Evolutionary conservation across 2,113 vertebrate genomes (phyloP), one percentile per base, ranked within the genome.

Genomic region (Semnopithecus entellus): DNA sequence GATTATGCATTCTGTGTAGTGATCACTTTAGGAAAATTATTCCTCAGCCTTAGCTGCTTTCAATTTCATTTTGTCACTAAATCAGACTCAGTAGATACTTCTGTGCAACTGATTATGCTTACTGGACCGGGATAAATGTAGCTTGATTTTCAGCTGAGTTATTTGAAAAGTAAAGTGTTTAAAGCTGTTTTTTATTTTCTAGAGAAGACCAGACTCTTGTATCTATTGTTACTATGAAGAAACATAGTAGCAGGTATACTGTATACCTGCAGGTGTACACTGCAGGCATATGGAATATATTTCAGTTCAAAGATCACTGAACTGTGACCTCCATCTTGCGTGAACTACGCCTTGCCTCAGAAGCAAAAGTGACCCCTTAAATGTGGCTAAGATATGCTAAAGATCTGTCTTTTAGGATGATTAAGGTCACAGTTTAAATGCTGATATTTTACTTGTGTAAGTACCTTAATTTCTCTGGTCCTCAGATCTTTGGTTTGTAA

Each of bases 11-110:
- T 75, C 48, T 30, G 23, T 27, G 4, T 40, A 11, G 11, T 25
- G 32, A 2, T 14, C 17, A 16, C 73, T 45, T 35, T 0, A 3
- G n/a, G 8, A 64, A 43, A 2, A 4, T 30, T 35, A 0, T 13
- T n/a, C 13, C 64, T 38, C 13, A 11, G 55, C 13, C 22, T n/a
- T 20, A 6, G 16, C 38, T 23, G 64, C 50, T 23, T 57, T 23
- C 3, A 22, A 3, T 32, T 27, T 48, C 20, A 5, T 48, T 32
- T 27, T 27, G 1, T 66, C 27, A 22, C 18, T 50, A 22, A 16
- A 14, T 64, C 27, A 55, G 64, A 30, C 11, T 45, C 55, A 23
- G 17, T 22, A 38, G 38, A 17, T 38, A 66, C n/a, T 59, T 55
- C 38, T 38, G 14, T 30, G 18, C 18, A 27, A 55, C 55, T 30